Evolutionary conservation across 2,113 vertebrate genomes (phyloP).

Genomic region (Barnardius zonarius): DNA sequence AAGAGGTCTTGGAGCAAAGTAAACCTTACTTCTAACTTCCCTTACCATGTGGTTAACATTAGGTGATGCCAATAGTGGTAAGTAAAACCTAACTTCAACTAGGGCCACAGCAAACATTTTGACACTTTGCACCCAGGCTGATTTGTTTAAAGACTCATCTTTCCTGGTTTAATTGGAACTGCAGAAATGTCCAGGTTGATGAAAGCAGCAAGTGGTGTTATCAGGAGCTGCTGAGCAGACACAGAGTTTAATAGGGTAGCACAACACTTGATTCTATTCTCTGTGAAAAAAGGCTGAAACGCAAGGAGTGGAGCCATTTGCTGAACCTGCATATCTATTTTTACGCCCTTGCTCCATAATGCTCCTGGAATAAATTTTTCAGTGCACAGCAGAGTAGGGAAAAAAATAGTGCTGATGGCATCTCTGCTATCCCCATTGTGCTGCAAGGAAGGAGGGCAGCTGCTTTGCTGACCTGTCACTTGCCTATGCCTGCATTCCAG

Average conservation of each 20-base stretch:
- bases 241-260: neutral
- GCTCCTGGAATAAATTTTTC: constrained; percentile 55
- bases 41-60: neutral
- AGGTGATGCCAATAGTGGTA: neutral
- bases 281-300: neutral
- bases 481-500: constrained; percentile 54
- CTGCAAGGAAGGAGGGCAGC: neutral
- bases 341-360: constrained; percentile 8
- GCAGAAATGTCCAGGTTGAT: neutral
- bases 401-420: constrained; percentile 46
- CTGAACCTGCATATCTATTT: constrained; percentile 68
- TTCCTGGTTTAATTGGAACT: neutral
- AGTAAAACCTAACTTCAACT: neutral
- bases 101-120: neutral
- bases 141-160: neutral
- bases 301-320: neutral
- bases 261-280: neutral
- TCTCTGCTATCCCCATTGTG: constrained; percentile 37
- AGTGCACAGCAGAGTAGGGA: constrained; percentile 62
- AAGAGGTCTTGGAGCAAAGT: neutral
- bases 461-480: constrained; percentile 39
- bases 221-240: neutral
- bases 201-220: neutral
- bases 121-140: neutral
- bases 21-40: neutral